A percentile compares a stretch with the other conserved stretches of the same genome.
These are phyloP conservation scores for Ptychoptera albimana DNA, from an alignment of 2,888 invertebrate genomes.

Conservation along the genomic window DNA sequence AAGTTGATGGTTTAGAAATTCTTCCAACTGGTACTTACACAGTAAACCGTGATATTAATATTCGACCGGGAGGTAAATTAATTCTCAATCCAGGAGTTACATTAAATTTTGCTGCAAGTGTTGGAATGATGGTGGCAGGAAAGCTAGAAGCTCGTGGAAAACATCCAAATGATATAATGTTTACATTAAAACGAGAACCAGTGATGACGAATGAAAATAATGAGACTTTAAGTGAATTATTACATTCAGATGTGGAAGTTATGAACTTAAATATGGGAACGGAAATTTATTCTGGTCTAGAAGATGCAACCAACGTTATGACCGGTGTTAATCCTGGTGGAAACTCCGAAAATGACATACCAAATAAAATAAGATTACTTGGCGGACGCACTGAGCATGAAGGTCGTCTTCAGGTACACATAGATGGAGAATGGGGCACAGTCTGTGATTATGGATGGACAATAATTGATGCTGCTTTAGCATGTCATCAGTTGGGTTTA, in stretches of 20 bases:
- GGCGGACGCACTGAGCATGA: slow-evolving; percentile 69
- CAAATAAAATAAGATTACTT: slow-evolving; percentile 45
- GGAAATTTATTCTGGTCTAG: slow-evolving; percentile 38
- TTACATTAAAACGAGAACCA: slow-evolving; percentile 64
- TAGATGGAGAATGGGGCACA: slow-evolving; percentile 88
- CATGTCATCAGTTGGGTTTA: slow-evolving; percentile 88
- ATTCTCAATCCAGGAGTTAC: slow-evolving; percentile 78
- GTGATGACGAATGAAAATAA: slow-evolving; percentile 42
- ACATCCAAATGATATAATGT: slow-evolving; percentile 60
- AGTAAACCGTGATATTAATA: slow-evolving; percentile 87
- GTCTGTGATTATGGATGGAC: slow-evolving; percentile 96
- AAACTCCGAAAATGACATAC: no score
- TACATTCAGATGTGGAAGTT: slow-evolving; percentile 33
- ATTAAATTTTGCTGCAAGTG: slow-evolving; percentile 76
- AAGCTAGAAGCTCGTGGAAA: slow-evolving; percentile 69
- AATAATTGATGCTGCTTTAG: slow-evolving; percentile 75
- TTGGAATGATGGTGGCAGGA: slow-evolving; percentile 95
- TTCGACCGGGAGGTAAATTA: slow-evolving; percentile 82
- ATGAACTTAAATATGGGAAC: slow-evolving; percentile 40
- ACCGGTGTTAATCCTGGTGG: slow-evolving; percentile 36
- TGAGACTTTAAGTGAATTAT: slow-evolving; percentile 39
- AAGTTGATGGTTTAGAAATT: slow-evolving; percentile 80
- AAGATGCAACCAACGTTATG: slow-evolving; percentile 23
- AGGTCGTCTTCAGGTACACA: slow-evolving; percentile 72
- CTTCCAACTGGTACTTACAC: slow-evolving; percentile 72